Base-by-base conservation (phyloP, 2,888 invertebrate species). In the Odontocolon sp. region DNA sequence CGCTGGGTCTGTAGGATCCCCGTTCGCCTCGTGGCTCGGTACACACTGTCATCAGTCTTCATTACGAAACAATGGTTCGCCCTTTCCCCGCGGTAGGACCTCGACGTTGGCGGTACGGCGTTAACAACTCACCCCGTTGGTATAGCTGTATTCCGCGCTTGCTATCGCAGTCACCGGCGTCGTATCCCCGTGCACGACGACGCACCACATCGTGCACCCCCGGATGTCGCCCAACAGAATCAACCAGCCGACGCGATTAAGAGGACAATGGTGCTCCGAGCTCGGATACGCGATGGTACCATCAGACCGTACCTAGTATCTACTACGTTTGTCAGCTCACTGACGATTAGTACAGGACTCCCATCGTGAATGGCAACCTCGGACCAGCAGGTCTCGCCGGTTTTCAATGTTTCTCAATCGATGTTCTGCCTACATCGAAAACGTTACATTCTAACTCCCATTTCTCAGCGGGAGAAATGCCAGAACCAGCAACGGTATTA, bases 1-100 rank as follows among this genome's bases (percentile, higher is more conserved):
- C 38, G 50, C 45, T 36, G n/a, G 36, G 57, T 16, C 36, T 16
- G 64, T 9, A 57, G 67, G 67, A 74, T 56, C 64, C 59, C 54
- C 26, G 50, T 71, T 40, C 42, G 42, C 56, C 26, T 9, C 63
- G 16, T 31, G 36, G 33, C 31, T 40, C 36, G 38, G 52, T 56
- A 83, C 82, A 83, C 82, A 81, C 81, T 84, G 85, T 86, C 87
- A 87, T 88, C 84, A 85, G 85, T 88, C 88, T 87, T 87, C 86
- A 87, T 87, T 86, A 87, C 76, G 81, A 83, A 86, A 87, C 87
- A 86, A 87, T 87, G 79, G 28, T 36, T 28, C 59, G 14, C 38
- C 38, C 18, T n/a, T 26, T 3, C 66, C 38, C 18, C 23, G 23
- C 14, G 23, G 45, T 54, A 54, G 59, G 59, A 26, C 85, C 75